phyloP scores from a whole-genome alignment of 2,113 vertebrate genomes.

The Cryptotis parvus region DNA sequence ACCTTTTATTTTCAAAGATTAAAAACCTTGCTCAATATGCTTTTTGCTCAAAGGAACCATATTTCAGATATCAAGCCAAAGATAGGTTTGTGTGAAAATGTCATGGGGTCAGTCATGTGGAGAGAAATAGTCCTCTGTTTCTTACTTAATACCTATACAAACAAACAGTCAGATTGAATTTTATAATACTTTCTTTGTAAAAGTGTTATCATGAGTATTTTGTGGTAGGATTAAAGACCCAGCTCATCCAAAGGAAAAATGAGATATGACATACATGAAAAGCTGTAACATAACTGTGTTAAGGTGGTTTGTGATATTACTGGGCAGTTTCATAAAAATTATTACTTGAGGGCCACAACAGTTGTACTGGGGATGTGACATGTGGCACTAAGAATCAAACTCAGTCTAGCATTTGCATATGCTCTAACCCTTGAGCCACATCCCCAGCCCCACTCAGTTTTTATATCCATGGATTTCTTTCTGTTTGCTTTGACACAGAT shows the following conservation, averaged over 20 bases:
- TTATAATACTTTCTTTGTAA: neutral
- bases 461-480: too few species aligned
- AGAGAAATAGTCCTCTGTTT: neutral
- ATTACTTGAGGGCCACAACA: too few species aligned
- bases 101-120: neutral
- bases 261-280: neutral
- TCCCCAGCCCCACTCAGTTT: too few species aligned
- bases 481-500: neutral
- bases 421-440: too few species aligned
- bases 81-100: neutral
- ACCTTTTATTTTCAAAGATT: conserved; percentile 31
- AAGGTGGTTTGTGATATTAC: neutral
- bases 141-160: neutral
- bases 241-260: neutral
- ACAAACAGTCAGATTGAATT: neutral
- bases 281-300: too few species aligned
- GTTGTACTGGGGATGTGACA: too few species aligned
- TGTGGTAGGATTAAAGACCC: neutral
- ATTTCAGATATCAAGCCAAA: conserved; percentile 6
- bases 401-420: too few species aligned
- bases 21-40: neutral
- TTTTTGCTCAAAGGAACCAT: neutral
- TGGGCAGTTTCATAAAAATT: neutral
- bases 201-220: neutral
- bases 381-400: too few species aligned